phyloP scores from a whole-genome alignment of 1,140 invertebrate species.

The Drosophila asahinai region DNA sequence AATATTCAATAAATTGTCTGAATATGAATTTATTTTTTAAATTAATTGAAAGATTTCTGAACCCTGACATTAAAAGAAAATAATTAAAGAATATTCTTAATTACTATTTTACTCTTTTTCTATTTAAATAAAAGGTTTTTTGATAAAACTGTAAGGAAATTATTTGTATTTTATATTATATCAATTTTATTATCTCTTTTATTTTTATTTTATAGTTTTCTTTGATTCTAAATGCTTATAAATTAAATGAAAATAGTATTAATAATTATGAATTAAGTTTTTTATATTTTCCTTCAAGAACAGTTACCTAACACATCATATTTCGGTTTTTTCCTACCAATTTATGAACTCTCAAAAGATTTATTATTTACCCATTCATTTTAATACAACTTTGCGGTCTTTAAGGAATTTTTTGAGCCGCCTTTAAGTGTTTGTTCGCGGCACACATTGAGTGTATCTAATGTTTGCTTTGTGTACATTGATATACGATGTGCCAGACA shows the following conservation, averaged over 20 bases:
- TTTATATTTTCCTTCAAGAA: not conserved
- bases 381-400: slow-evolving; percentile 18
- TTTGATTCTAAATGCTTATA: not conserved
- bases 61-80: no score
- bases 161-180: not conserved
- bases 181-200: not conserved
- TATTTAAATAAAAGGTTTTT: not conserved
- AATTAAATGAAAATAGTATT: not conserved
- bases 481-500: slow-evolving; percentile 25
- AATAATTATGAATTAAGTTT: no score
- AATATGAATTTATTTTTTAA: not conserved
- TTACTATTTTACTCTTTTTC: not conserved
- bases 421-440: slow-evolving; percentile 15
- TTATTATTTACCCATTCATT: slow-evolving; percentile 11
- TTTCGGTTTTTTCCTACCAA: not conserved
- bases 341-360: not conserved
- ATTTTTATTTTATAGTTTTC: not conserved
- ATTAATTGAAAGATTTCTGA: not conserved
- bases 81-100: not conserved
- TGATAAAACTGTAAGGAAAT: not conserved
- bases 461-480: slow-evolving; percentile 13
- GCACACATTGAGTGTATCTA: slow-evolving; percentile 4
- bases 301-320: not conserved
- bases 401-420: slow-evolving; percentile 18
- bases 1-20: not conserved